Conservation (phyloP, 2,888 invertebrate genomes). For the Lepidocyrtinus sp. region DNA sequence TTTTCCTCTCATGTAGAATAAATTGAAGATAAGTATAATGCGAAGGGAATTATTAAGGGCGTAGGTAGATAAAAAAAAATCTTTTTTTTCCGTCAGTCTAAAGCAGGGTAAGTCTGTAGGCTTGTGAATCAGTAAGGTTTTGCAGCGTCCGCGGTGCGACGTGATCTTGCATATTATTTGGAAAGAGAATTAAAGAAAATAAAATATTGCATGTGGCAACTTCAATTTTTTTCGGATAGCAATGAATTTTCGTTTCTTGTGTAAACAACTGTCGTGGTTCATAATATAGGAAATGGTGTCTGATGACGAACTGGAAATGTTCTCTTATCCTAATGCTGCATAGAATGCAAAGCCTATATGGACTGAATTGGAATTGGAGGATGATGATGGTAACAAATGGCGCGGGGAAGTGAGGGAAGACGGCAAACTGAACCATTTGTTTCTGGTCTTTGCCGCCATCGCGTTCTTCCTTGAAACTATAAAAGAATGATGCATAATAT, state of each 20-base stretch:
- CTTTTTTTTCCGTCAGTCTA: slow-evolving; percentile 36
- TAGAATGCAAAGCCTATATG: too few relatives aligned
- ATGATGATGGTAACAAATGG: not conserved
- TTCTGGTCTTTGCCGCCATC: too few relatives aligned
- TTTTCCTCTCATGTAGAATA: not conserved
- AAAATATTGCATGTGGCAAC: not conserved
- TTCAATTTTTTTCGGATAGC: not conserved
- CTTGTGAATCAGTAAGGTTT: slow-evolving; percentile 11
- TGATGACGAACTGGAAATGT: too few relatives aligned
- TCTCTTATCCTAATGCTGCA: too few relatives aligned
- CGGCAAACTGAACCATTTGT: not conserved
- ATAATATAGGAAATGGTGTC: too few relatives aligned
- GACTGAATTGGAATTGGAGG: not conserved
- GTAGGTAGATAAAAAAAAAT: slow-evolving; percentile 23
- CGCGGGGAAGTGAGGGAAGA: not conserved
- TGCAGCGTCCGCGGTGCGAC: not conserved
- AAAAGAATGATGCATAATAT: too few relatives aligned
- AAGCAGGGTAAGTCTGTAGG: slow-evolving; percentile 11
- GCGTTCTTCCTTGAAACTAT: not conserved
- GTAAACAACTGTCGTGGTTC: not conserved
- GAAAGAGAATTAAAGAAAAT: not conserved
- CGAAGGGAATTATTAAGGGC: slow-evolving; percentile 22
- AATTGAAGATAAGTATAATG: not conserved
- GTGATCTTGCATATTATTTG: not conserved
- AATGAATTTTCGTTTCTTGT: not conserved